Base-by-base conservation (phyloP, 2,888 invertebrate species). In the Heteropelma amictum region DNA sequence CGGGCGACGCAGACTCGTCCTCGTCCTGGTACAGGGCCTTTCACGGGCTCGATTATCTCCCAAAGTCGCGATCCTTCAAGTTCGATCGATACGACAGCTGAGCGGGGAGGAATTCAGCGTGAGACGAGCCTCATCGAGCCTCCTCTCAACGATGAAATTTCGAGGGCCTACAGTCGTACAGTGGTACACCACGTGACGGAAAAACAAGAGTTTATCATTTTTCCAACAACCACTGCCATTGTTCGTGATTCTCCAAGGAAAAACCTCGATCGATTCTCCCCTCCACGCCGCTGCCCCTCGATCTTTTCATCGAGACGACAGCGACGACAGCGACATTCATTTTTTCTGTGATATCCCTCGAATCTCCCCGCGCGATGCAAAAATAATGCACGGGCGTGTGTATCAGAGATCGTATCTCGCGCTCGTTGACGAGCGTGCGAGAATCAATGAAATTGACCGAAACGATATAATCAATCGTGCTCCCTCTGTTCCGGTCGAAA, bases 41-140 rank as follows among this genome's bases (percentile, higher is more conserved):
- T 68, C 91, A 92, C 72, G 89, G 91, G 7, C 89, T 91, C 69
- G 88, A 90, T 45, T 90, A 92, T 12, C 90, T 93, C 77, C 92
- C 93, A 35, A 93, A 93, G 81, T 92, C 93, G 4, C 91, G 93
- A 72, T 94, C 94, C 72, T 90, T 94, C 79, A 92, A 93, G 84
- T 92, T 92, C 77, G 88, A 90, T 80, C 87, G 88, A 1, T 88
- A 87, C 77, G 91, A 91, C 77, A 90, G 89, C 85, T 90, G 89
- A 90, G 75, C 80, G 10, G 54, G 23, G 12, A 47, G 38, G 1
- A 14, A 38, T 35, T 45, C 23, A 7, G 49, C 28, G 1, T 30
- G 14, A 53, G 12, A 12, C 10, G 3, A 53, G 26, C 23, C n/a
- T 19, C 28, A 23, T 8, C 49, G 35, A 51, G 14, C 28, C 38